Evolutionary conservation across 2,797 vertebrate species (phyloP).

Genomic region (Lepilemur ruficaudatus): DNA sequence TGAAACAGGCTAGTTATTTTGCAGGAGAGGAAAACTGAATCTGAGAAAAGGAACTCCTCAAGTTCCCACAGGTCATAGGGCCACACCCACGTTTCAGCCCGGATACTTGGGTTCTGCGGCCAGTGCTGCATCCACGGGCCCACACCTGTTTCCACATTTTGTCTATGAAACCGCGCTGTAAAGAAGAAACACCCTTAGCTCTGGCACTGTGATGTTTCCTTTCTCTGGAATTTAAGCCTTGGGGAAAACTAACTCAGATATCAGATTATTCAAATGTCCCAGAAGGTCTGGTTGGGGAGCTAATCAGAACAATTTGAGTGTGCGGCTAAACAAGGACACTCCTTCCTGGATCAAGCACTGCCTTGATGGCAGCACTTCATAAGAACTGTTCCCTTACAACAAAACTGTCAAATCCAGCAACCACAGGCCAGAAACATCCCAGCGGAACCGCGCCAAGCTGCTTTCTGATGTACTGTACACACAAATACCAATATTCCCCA

Average conservation of each 20-base stretch:
- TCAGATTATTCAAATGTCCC: constrained; percentile 37
- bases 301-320: constrained; percentile 78
- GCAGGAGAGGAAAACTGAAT: background rate
- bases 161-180: background rate
- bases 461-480: constrained; percentile 83
- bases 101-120: background rate
- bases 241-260: constrained; percentile 49
- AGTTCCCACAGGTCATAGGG: background rate
- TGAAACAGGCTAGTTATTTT: background rate
- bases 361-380: constrained; percentile 83
- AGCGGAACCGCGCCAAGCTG: constrained; percentile 81
- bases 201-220: background rate
- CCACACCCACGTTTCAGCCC: background rate
- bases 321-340: constrained; percentile 73
- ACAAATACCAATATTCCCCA: constrained; percentile 85
- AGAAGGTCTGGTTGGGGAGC: constrained; percentile 69
- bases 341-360: constrained; percentile 73
- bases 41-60: background rate
- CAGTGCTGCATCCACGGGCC: background rate
- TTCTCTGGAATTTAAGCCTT: constrained; percentile 24
- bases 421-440: constrained; percentile 84
- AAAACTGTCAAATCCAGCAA: constrained; percentile 84
- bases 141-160: background rate
- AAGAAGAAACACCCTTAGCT: background rate
- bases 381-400: constrained; percentile 83